Conservation (phyloP, 1,140 invertebrate species). For the Brachionus sp. region DNA sequence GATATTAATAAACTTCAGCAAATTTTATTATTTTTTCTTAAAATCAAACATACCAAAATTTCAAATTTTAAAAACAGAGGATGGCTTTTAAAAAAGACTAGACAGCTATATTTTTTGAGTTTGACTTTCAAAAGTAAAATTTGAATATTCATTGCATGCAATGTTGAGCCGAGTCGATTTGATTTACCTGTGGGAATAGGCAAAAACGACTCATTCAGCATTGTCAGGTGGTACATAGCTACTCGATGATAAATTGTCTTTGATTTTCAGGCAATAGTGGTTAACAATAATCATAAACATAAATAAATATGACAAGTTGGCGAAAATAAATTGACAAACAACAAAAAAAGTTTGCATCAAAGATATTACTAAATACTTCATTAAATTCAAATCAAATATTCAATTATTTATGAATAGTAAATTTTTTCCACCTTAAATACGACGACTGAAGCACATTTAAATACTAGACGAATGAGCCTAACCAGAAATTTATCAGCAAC, state of each 20-base stretch:
- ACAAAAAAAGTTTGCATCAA: not conserved
- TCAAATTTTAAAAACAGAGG: too few species aligned
- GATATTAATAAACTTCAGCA: not conserved
- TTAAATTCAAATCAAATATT: conserved; percentile 20
- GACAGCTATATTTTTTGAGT: not conserved
- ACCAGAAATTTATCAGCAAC: conserved; percentile 14
- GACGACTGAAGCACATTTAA: conserved; percentile 16
- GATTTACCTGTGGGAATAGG: not conserved
- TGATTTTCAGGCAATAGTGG: not conserved
- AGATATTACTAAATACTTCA: not conserved
- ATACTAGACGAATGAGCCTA: not conserved
- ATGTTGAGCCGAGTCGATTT: not conserved
- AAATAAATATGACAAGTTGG: not conserved
- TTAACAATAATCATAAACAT: not conserved
- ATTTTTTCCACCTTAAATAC: conserved; percentile 26
- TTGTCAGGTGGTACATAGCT: not conserved
- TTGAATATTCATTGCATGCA: not conserved
- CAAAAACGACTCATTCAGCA: not conserved
- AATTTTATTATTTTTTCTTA: too few species aligned
- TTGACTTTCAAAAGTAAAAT: not conserved
- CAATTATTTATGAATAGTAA: not conserved
- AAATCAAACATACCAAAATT: too few species aligned
- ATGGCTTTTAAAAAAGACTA: not conserved
- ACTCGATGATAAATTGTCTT: not conserved
- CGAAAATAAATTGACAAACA: not conserved